Evolutionary conservation across 2,113 vertebrate species (phyloP), one percentile per base, ranked within the genome.

Genomic region (Percina caprodes): DNA sequence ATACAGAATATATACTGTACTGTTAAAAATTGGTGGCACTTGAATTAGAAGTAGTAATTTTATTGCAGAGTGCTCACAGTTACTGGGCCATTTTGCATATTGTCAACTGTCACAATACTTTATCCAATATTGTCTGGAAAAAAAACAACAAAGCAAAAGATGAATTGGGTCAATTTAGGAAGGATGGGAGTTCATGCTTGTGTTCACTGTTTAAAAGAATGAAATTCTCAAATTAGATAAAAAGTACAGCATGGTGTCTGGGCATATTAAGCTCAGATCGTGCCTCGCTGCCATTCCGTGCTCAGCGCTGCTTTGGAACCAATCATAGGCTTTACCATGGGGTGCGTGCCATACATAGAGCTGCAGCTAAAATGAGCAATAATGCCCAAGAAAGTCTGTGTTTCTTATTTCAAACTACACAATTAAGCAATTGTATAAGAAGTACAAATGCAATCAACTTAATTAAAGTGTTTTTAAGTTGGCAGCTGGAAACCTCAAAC

Each of bases 381-480:
- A 86, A 72, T 39, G 9, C 3, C 69, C 3, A 1, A 60, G 54
- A 68, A 77, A 78, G 69, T 87, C 84, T 80, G 71, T 5, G 23
- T 82, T 74, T 70, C 61, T 74, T 69, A 69, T 86, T 90, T 86
- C 55, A 82, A 89, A 90, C 63, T 42, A 84, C 60, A 60, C 68
- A 85, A 55, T 86, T 89, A 80, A 82, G 59, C 63, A 80, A 62
- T 74, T 88, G 75, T 49, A 54, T 61, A 68, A 71, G 30, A 82
- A 77, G 52, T 55, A 80, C 79, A 59, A 72, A 89, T 39, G 77
- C 81, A 69, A 85, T 86, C 84, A 77, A 24, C 67, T 69, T 54
- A 80, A 88, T 90, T 75, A 87, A 85, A 88, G 86, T 58, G 77
- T 79, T 74, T 74, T 49, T 83, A 75, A 65, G 35, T 33, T 24